Base-by-base conservation (phyloP, 2,888 invertebrate species). In the Acrobasis consociella region DNA sequence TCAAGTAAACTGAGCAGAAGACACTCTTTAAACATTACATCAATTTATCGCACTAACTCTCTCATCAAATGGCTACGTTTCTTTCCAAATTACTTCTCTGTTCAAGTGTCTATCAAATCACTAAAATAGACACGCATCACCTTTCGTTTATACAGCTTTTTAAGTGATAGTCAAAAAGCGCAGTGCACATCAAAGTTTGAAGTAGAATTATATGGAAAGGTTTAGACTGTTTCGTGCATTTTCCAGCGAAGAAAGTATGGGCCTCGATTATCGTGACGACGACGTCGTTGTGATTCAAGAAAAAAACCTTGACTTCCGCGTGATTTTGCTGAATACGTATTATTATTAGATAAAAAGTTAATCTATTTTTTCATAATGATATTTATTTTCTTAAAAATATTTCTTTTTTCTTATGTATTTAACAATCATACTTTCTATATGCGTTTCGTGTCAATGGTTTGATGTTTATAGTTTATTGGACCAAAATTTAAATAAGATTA, bases 31-130 rank as follows among this genome's bases (percentile, higher is more conserved):
- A 42, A 46, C 46, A 46, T 46, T 46, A 11, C 46, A 46, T 46
- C 46, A 46, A 46, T 46, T 46, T 69, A 65, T 73, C 71, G 61
- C 64, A 63, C 65, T 55, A 56, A 16, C 13, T 42, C 11, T 3
- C 42, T n/a, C 62, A 52, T 56, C 59, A 60, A 60, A 60, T 50
- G 49, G 10, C 37, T 60, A 50, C n/a, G 39, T 13, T 5, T 13
- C 15, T 17, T 42, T 16, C 38, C n/a, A 39, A 56, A 56, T 16
- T 42, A 56, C 50, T 50, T 13, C 13, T 50, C 13, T 50, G 11
- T 60, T 16, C 50, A 50, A 37, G 10, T 49, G 49, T 60, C 50
- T 49, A 59, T 49, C 59, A 59, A 42, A 42, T 56, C 56, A 42
- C 56, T 17, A 17, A 56, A 56, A 42, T 56, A 56, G n/a, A n/a